Evolutionary conservation across 2,797 vertebrate genomes (phyloP).

Genomic region (Acipenser transmontanus): DNA sequence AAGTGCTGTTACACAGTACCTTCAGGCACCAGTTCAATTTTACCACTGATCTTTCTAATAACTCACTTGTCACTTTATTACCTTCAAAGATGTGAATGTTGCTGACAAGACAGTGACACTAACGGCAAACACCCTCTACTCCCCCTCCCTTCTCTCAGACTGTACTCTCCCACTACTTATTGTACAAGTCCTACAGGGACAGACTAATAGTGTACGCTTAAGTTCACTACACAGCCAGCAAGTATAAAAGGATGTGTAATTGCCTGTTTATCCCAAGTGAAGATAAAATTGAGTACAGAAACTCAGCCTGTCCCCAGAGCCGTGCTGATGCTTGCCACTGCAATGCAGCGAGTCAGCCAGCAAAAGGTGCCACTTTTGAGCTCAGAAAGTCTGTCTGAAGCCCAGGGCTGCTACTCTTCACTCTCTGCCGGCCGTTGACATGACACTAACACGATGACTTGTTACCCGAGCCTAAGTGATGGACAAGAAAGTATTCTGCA

Average conservation of each 20-base stretch:
- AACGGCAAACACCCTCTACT: slow-evolving; percentile 53
- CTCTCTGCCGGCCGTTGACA: slow-evolving; percentile 42
- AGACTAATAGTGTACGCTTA: slow-evolving; percentile 89
- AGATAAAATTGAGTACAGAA: slow-evolving; percentile 75
- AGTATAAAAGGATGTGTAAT: slow-evolving; percentile 88
- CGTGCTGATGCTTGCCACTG: slow-evolving; percentile 36
- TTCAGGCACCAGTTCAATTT: slow-evolving; percentile 78
- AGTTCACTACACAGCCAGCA: slow-evolving; percentile 83
- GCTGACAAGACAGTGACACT: slow-evolving; percentile 86
- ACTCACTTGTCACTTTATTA: slow-evolving; percentile 91
- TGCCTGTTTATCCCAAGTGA: slow-evolving; percentile 92
- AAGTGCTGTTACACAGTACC: slow-evolving; percentile 64
- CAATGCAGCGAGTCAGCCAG: slow-evolving; percentile 1
- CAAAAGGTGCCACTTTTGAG: slow-evolving; percentile 47
- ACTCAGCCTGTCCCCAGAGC: slow-evolving; percentile 53
- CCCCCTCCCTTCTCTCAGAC: slow-evolving; percentile 52
- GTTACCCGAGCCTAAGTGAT: slow-evolving; percentile 48
- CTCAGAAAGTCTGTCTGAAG: slow-evolving; percentile 47
- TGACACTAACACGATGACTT: slow-evolving; percentile 66
- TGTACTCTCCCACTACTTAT: slow-evolving; percentile 66
- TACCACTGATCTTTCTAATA: slow-evolving; percentile 85
- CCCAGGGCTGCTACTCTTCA: slow-evolving; percentile 32
- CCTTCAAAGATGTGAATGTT: slow-evolving; percentile 75
- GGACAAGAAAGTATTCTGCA: slow-evolving; percentile 24
- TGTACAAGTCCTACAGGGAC: slow-evolving; percentile 79